phyloP scores from a whole-genome alignment of 1,140 invertebrate species.

The Glossosoma conforme region DNA sequence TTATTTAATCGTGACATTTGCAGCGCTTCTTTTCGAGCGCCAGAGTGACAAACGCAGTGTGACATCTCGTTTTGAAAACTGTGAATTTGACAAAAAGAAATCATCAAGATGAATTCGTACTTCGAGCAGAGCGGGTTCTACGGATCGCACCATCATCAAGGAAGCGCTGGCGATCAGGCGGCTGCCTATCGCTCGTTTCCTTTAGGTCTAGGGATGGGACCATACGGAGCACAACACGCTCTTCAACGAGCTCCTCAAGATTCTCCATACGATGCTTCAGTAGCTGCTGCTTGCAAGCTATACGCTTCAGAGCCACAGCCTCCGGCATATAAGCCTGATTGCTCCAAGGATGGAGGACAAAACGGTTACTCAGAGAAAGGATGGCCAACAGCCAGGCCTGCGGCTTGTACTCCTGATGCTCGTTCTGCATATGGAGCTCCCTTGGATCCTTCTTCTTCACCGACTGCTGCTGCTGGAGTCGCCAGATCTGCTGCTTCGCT shows the following conservation, averaged over 20 bases:
- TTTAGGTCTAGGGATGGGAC: constrained; percentile 76
- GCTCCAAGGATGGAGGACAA: constrained; percentile 56
- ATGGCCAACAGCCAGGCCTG: constrained; percentile 66
- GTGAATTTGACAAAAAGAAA: constrained; percentile 1
- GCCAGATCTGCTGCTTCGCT: constrained; percentile 56
- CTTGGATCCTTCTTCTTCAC: constrained; percentile 67
- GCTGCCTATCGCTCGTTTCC: constrained; percentile 77
- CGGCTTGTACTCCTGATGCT: constrained; percentile 81
- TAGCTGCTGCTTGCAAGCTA: constrained; percentile 78
- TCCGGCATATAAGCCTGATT: constrained; percentile 59
- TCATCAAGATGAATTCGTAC: constrained; percentile 83
- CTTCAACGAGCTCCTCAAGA: constrained; percentile 77
- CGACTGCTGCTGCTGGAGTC: constrained; percentile 47
- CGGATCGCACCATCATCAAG: constrained; percentile 78
- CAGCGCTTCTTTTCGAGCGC: neutral
- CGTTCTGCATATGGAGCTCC: constrained; percentile 68
- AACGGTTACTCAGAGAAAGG: constrained; percentile 64
- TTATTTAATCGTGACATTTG: neutral
- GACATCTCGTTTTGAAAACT: constrained; percentile 2
- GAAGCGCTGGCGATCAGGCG: constrained; percentile 59
- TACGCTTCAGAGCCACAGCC: constrained; percentile 65
- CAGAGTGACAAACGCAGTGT: neutral
- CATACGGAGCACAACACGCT: constrained; percentile 79
- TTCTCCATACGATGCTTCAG: constrained; percentile 83
- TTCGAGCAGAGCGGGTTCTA: constrained; percentile 93